Evolutionary conservation across 2,888 invertebrate species (phyloP).

Genomic region (Encarsia formosa): DNA sequence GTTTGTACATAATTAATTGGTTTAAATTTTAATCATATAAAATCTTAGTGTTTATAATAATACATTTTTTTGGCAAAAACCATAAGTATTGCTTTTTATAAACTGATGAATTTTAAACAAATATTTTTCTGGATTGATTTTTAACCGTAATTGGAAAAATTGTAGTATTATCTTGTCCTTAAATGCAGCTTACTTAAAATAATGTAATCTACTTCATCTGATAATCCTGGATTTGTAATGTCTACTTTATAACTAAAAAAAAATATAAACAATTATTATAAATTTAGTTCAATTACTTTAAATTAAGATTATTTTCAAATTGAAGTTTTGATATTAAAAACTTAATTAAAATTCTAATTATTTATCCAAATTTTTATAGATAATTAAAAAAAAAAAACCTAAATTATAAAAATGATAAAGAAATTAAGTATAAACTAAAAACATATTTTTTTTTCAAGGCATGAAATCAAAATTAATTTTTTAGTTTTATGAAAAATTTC

Average conservation of each 20-base stretch:
- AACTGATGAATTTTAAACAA: no score
- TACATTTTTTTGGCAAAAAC: no score
- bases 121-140: no score
- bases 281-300: not conserved
- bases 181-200: conserved; percentile 44
- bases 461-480: no score
- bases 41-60: no score
- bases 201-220: conserved; percentile 41
- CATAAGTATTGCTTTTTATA: no score
- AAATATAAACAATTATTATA: conserved; percentile 8
- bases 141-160: no score
- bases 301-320: not conserved
- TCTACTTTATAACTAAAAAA: conserved; percentile 61
- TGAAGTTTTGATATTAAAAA: not conserved
- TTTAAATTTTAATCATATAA: no score
- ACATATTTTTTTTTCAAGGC: not conserved
- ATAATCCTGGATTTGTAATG: conserved; percentile 60
- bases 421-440: not conserved
- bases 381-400: not conserved
- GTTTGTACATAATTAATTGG: no score
- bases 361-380: not conserved
- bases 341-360: not conserved
- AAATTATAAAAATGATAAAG: not conserved
- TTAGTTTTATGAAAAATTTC: no score
- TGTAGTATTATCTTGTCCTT: no score